These are phyloP conservation scores for Eubucco bourcierii DNA, from an alignment of 2,113 vertebrate genomes.

Conservation along the genomic window DNA sequence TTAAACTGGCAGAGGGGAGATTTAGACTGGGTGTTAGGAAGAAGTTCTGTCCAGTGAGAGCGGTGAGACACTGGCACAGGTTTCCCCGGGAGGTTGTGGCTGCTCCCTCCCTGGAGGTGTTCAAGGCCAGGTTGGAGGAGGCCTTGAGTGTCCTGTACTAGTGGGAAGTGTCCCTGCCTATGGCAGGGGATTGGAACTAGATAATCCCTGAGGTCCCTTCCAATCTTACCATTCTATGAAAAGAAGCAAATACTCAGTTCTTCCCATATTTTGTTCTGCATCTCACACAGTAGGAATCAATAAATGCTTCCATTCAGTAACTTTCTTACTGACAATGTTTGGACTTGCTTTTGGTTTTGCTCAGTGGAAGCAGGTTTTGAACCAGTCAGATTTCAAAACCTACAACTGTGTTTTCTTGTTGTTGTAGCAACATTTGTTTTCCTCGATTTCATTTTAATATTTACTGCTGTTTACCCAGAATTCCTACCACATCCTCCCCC, in stretches of 20 bases:
- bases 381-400: neutral
- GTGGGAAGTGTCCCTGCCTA: no score
- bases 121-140: no score
- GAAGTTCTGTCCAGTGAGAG: no score
- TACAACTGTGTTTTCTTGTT: neutral
- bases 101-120: no score
- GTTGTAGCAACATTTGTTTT: neutral
- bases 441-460: slow-evolving; percentile 18
- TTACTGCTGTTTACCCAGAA: slow-evolving; percentile 38
- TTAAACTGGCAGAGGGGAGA: no score
- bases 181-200: no score
- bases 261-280: neutral
- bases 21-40: no score
- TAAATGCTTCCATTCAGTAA: neutral
- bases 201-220: no score
- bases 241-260: neutral
- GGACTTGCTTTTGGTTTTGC: neutral
- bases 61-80: no score
- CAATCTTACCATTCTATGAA: neutral
- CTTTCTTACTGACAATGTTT: neutral
- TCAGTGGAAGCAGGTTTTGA: neutral
- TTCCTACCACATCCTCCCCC: neutral
- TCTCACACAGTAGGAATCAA: neutral
- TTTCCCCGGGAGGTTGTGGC: no score
- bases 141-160: no score